Conservation (phyloP, 2,797 vertebrate genomes). For the Notamacropus eugenii region DNA sequence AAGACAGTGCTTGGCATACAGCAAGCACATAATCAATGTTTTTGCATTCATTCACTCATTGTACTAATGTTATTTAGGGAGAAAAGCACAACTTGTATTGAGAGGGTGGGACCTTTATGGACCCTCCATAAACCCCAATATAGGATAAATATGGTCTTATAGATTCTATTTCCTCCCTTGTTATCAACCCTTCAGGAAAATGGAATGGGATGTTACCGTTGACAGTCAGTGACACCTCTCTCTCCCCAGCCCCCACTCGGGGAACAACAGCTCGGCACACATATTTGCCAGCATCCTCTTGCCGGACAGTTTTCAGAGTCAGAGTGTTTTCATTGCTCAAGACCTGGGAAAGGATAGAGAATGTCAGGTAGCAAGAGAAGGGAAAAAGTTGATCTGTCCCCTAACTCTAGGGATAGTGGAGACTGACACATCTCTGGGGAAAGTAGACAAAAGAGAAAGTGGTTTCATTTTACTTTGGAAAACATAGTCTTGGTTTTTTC, state of each 20-base stretch:
- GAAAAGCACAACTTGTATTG: not conserved
- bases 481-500: not conserved
- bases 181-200: not conserved
- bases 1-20: not conserved
- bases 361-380: not conserved
- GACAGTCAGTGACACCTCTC: conserved; percentile 96
- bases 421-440: rapidly evolving
- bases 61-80: not conserved
- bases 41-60: not conserved
- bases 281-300: conserved; percentile 98
- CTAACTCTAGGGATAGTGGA: not conserved
- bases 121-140: not conserved
- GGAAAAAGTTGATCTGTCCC: not conserved
- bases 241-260: conserved; percentile 94
- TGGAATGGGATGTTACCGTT: conserved; percentile 89
- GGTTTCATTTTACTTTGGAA: not conserved
- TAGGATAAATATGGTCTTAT: not conserved
- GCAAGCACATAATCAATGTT: not conserved
- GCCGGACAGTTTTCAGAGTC: conserved; percentile 94
- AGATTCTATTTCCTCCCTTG: not conserved
- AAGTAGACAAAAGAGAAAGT: too few relatives aligned
- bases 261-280: conserved; percentile 97
- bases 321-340: conserved; percentile 98
- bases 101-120: not conserved
- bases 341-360: conserved; percentile 86